Percentiles rank a stretch among this genome's conserved stretches.
Evolutionary conservation across 30 jellyfish, hydroid and myxozoan genomes (phyloP).

Genomic region (Cassiopea xamachana): DNA sequence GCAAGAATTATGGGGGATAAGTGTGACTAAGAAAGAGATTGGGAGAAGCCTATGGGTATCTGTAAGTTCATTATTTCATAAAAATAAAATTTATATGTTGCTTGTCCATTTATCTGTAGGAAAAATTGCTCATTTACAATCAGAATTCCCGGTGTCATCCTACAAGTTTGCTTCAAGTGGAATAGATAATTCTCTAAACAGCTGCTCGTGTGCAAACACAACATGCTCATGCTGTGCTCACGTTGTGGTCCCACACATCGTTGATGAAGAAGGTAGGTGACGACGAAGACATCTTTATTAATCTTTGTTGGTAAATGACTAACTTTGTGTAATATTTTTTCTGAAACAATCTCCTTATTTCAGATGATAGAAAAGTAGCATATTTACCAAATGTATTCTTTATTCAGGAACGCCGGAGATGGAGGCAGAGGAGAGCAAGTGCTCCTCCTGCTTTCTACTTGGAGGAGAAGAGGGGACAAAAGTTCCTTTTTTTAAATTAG

Average conservation of each 20-base stretch:
- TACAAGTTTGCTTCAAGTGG: neutral
- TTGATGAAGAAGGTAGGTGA: conserved; percentile 1
- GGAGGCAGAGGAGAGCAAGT: too few species aligned
- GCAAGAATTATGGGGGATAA: too few species aligned
- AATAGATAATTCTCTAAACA: neutral
- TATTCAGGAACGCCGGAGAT: neutral
- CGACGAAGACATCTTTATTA: neutral
- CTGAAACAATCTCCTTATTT: neutral
- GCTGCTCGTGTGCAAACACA: conserved; percentile 17
- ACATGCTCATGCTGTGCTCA: conserved; percentile 40
- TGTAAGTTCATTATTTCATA: too few species aligned
- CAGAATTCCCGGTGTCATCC: neutral
- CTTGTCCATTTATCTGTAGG: neutral
- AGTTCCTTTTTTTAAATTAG: neutral
- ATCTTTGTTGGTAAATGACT: neutral
- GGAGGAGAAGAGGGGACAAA: neutral
- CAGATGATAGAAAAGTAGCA: neutral
- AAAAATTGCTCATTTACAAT: neutral
- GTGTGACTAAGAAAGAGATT: too few species aligned
- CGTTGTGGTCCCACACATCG: neutral
- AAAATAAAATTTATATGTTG: too few species aligned
- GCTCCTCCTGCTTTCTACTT: neutral
- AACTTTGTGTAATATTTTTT: neutral
- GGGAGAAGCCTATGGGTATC: too few species aligned
- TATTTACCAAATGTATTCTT: neutral